Base-by-base conservation (phyloP, 2,888 invertebrate genomes). In the Callyntrura guangdongensis region DNA sequence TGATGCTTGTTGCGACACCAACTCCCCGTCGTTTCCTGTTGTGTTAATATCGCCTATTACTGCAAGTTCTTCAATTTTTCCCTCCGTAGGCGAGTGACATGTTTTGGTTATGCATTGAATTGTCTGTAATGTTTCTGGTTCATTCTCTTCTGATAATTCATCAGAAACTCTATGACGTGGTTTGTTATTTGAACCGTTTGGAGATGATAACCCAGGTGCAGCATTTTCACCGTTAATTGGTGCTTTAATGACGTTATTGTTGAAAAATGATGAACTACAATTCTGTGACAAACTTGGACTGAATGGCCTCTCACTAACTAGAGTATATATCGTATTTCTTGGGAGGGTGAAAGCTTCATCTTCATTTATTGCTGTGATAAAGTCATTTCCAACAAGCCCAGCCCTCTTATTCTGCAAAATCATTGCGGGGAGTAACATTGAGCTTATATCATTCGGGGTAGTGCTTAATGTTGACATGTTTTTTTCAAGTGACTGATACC, bases 391-490 rank as follows among this genome's bases (percentile, higher is more conserved):
- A n/a, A n/a, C n/a, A 1, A 17, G 20, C 9, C 27, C 25, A 0
- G 49, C 20, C n/a, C 14, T 47, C 61, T 77, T 91, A 77, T n/a
- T 87, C 20, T 47, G 61, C 17, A 22, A 22, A 45, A 5, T 11
- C 56, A 59, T 49, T 17, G 36, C n/a, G 4, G 91, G 85, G 2
- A 92, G 87, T 4, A 36, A 49, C 67, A 88, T 45, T 0, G 85
- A 86, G 45, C 92, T 90, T 2, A 84, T 85, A 12, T 77, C 88
- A 53, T 88, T 90, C 2, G 92, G 92, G 0, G 92, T 92, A 20
- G 92, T 92, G 20, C 90, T 90, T n/a, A 92, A 25, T 12, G 92
- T 88, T 0, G 92, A 92, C 74, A 92, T 49, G 47, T 90, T 92
- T 69, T 85, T 90, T n/a, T 90, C 92, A 2, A 90, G 25, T n/a